phyloP scores from a whole-genome alignment of 2,888 invertebrate species.

The Patella caerulea region DNA sequence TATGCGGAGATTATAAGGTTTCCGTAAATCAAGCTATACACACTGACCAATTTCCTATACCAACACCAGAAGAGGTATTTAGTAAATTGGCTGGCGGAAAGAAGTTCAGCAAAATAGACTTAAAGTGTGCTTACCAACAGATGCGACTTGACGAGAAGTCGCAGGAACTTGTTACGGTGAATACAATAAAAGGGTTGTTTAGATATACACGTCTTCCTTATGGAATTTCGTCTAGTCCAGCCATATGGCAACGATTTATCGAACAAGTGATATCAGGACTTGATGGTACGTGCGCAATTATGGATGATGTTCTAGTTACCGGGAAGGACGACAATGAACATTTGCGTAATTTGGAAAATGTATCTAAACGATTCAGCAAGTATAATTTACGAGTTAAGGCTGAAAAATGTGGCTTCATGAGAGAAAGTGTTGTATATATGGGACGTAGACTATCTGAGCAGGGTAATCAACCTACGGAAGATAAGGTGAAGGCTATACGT shows the following conservation, averaged over 20 bases:
- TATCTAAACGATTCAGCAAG: slow-evolving; percentile 13
- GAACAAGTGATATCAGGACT: slow-evolving; percentile 34
- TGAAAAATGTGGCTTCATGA: slow-evolving; percentile 19
- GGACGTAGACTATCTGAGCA: slow-evolving; percentile 10
- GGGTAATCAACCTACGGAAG: background rate
- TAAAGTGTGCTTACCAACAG: slow-evolving; percentile 41
- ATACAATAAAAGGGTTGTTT: slow-evolving; percentile 39
- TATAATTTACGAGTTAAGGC: slow-evolving; percentile 17
- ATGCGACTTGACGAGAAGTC: slow-evolving; percentile 32
- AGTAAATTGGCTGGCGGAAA: slow-evolving; percentile 33
- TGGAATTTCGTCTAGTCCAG: slow-evolving; percentile 39
- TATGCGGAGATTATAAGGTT: slow-evolving; percentile 38
- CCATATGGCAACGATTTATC: slow-evolving; percentile 40
- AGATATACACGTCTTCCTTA: slow-evolving; percentile 36
- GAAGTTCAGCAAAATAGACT: slow-evolving; percentile 45
- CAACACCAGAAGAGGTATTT: slow-evolving; percentile 45
- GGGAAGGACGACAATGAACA: slow-evolving; percentile 23
- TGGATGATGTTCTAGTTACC: slow-evolving; percentile 36
- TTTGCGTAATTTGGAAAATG: slow-evolving; percentile 7
- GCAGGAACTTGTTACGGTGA: slow-evolving; percentile 34
- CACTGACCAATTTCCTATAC: slow-evolving; percentile 43
- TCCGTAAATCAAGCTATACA: slow-evolving; percentile 27
- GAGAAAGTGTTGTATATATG: slow-evolving; percentile 12
- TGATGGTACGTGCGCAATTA: slow-evolving; percentile 12
- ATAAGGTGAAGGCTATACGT: slow-evolving; percentile 24